phyloP scores from a whole-genome alignment of 2,797 vertebrate genomes.

The Tokudaia tokunoshimensis region DNA sequence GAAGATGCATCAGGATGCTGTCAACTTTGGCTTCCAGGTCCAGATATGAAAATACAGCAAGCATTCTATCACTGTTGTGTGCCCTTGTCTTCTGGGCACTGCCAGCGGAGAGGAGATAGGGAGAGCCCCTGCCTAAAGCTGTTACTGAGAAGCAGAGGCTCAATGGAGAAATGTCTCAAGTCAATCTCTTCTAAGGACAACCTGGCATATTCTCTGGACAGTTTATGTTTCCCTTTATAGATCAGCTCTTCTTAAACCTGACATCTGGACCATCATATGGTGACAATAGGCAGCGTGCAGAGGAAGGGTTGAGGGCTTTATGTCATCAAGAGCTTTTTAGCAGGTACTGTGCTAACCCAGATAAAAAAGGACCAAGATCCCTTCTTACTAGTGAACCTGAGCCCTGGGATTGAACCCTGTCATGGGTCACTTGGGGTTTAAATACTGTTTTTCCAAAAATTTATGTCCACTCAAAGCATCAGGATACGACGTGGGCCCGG shows the following conservation, averaged over 20 bases:
- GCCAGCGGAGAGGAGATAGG: not conserved
- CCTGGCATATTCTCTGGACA: not conserved
- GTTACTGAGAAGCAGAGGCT: not conserved
- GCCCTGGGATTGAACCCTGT: not conserved
- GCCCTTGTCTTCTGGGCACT: not conserved
- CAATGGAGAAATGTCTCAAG: not conserved
- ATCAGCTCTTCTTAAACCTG: not conserved
- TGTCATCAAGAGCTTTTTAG: not conserved
- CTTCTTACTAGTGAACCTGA: not conserved
- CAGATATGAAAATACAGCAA: constrained; percentile 66
- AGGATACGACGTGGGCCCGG: not conserved
- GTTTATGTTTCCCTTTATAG: not conserved
- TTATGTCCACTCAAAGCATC: not conserved
- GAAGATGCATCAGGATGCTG: constrained; percentile 71
- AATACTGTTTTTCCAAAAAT: not conserved
- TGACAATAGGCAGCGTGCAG: not conserved
- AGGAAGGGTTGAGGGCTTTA: not conserved
- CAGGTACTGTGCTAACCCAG: not conserved
- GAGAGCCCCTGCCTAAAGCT: not conserved
- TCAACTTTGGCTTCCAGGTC: constrained; percentile 75
- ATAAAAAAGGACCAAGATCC: not conserved
- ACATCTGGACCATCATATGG: not conserved
- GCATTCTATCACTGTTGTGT: constrained; percentile 65
- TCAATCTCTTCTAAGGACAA: not conserved
- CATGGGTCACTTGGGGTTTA: not conserved